phyloP scores from a whole-genome alignment of 2,797 vertebrate genomes.

The Propithecus deckenii region DNA sequence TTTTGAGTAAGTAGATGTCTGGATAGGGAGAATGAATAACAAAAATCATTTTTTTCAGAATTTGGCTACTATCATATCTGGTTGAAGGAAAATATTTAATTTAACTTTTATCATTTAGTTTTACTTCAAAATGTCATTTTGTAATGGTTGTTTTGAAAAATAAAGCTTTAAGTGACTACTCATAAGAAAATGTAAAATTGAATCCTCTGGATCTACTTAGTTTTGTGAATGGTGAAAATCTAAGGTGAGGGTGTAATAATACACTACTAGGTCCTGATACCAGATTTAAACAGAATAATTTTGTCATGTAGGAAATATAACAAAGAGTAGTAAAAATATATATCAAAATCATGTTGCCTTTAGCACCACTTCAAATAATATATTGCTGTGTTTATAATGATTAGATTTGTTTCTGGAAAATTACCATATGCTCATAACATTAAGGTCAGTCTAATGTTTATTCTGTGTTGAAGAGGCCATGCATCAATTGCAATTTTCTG shows the following conservation, averaged over 20 bases:
- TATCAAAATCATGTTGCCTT: slow-evolving; percentile 66
- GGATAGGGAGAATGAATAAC: background rate
- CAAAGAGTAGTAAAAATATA: background rate
- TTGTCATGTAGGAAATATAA: background rate
- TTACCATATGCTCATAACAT: slow-evolving; percentile 67
- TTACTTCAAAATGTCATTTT: background rate
- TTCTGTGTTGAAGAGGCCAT: slow-evolving; percentile 21
- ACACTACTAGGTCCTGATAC: background rate
- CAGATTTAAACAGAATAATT: background rate
- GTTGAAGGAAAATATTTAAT: background rate
- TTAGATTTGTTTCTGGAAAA: slow-evolving; percentile 78
- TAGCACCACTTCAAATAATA: slow-evolving; percentile 68
- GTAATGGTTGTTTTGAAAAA: background rate
- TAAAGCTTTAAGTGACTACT: background rate
- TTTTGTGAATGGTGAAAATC: background rate
- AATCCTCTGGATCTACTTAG: background rate
- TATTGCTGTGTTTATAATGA: slow-evolving; percentile 63
- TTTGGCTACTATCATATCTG: background rate
- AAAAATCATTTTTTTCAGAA: background rate
- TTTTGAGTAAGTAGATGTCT: background rate
- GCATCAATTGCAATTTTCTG: slow-evolving; percentile 23
- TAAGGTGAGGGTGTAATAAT: background rate
- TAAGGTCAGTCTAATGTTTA: slow-evolving; percentile 77
- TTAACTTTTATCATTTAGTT: background rate
- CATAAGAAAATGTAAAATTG: background rate